A percentile compares a stretch with the other conserved stretches of the same genome.
phyloP scores from a whole-genome alignment of 2,113 vertebrate genomes.

The Papio anubis region DNA sequence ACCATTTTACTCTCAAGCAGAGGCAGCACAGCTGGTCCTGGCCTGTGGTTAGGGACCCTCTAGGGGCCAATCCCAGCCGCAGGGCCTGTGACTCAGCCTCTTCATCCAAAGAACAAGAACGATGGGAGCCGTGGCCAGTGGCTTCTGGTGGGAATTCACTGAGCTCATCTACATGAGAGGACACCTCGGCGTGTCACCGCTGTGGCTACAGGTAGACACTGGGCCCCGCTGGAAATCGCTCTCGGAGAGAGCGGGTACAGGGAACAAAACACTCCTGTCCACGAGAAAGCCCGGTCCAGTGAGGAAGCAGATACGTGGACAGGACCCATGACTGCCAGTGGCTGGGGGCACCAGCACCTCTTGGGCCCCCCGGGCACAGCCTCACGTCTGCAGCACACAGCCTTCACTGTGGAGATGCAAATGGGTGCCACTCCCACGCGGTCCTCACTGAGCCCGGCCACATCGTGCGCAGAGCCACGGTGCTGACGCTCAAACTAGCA shows the following conservation, averaged over 20 bases:
- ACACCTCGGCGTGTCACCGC: rapidly evolving
- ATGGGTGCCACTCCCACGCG: neutral
- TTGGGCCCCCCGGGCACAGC: neutral
- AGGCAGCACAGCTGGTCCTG: no score
- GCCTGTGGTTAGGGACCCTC: neutral
- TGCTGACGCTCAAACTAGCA: neutral
- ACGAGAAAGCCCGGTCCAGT: neutral
- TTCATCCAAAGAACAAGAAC: no score
- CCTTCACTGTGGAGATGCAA: neutral
- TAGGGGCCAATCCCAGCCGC: neutral
- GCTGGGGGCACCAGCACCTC: no score
- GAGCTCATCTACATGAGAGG: neutral
- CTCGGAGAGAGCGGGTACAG: no score
- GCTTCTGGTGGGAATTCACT: neutral
- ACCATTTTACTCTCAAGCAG: rapidly evolving
- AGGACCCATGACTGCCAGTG: rapidly evolving
- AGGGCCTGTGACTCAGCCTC: neutral
- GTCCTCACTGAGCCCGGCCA: neutral
- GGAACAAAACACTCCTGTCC: neutral
- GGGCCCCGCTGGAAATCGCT: neutral
- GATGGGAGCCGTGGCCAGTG: rapidly evolving
- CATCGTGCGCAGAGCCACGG: neutral
- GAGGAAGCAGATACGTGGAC: rapidly evolving
- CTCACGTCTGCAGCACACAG: neutral
- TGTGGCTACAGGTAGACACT: neutral